Evolutionary conservation across 2,888 invertebrate species (phyloP), one percentile per base, ranked within the genome.

Genomic region (Pecten maximus): DNA sequence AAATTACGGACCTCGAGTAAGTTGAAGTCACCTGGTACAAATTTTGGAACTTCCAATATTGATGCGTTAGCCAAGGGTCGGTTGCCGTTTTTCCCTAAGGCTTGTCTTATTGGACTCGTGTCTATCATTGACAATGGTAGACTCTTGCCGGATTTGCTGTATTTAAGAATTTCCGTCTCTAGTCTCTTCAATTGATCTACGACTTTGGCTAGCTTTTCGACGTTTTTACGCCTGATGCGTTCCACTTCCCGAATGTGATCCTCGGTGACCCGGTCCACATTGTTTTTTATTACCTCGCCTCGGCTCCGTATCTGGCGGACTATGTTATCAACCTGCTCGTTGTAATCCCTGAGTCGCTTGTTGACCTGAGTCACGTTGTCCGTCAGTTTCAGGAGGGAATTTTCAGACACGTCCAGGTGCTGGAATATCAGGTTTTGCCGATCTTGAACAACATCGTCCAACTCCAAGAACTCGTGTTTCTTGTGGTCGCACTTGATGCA

Each of bases 141-240:
- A 35, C 74, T 74, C 35, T 74, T 74, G 28, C 74, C 74, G 16
- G 74, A 74, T 74, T 74, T 74, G 74, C 74, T 74, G 74, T 74
- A 74, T 28, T 74, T 74, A 35, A 74, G 74, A 28, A 74, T 74
- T 10, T 74, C 74, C 28, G 74, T 28, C 74, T 74, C 74, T 0
- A 74, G 74, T 35, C 74, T 28, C 35, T 74, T 74, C 74, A 74
- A 74, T 6, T 74, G 74, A 16, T 74, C 74, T 8, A 74, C 74
- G 74, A 74, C 74, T 23, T 74, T 74, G 2, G 74, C 28, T 10
- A 74, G 74, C 15, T 74, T 74, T 10, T 74, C 74, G 35, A 74
- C 74, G 74, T 74, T 74, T 74, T 74, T 74, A 3, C 74, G 74
- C 28, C 74, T 74, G 74, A 74, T 74, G 10, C 74, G 74, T 10